Conservation (phyloP, 2,113 vertebrate genomes). For the Picathartes gymnocephalus region DNA sequence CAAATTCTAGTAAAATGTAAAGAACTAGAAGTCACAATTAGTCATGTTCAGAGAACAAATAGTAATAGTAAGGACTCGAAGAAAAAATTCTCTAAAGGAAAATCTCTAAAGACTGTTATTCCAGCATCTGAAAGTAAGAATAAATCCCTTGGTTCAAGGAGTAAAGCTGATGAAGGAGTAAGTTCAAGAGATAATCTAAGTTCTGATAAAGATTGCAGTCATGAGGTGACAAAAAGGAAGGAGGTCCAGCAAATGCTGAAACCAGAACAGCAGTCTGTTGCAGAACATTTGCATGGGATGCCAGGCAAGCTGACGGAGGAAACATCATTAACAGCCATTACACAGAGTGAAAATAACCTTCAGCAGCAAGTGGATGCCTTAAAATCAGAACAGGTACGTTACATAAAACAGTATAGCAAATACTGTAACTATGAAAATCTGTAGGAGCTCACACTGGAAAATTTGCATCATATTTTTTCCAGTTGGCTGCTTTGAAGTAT, state of each 20-base stretch:
- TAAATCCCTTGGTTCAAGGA: background rate
- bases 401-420: background rate
- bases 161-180: constrained; percentile 59
- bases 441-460: background rate
- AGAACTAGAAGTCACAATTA: constrained; percentile 61
- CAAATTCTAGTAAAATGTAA: constrained; percentile 65
- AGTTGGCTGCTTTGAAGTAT: background rate
- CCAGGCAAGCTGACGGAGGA: constrained; percentile 59
- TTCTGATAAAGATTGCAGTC: constrained; percentile 52
- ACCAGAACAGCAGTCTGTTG: constrained; percentile 24
- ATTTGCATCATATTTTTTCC: background rate
- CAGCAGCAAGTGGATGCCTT: constrained; percentile 73
- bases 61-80: background rate
- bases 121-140: background rate
- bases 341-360: constrained; percentile 65
- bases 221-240: constrained; percentile 44
- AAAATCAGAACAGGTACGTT: constrained; percentile 77
- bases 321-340: background rate
- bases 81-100: background rate
- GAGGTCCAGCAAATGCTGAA: constrained; percentile 57
- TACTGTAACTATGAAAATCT: background rate
- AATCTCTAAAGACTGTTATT: background rate
- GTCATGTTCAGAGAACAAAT: constrained; percentile 11
- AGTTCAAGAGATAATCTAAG: constrained; percentile 51
- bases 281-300: constrained; percentile 24